Evolutionary conservation across 2,888 invertebrate species (phyloP).

Genomic region (Stenodera caucasica): DNA sequence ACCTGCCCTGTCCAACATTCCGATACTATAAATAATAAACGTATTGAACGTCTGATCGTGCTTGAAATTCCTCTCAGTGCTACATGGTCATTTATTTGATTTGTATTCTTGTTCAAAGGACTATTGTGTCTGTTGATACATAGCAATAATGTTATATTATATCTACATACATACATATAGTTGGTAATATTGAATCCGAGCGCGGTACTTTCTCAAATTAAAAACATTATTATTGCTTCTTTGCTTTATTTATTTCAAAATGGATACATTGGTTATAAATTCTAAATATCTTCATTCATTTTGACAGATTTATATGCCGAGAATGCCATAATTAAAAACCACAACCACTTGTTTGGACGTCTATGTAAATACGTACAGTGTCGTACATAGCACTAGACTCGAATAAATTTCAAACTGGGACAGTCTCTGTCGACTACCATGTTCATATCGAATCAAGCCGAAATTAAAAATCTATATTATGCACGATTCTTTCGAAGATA

Average conservation of each 20-base stretch:
- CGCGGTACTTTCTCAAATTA: constrained; percentile 39
- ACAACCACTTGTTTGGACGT: constrained; percentile 13
- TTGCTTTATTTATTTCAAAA: constrained; percentile 22
- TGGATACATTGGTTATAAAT: constrained; percentile 21
- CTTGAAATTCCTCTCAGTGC: constrained; percentile 42
- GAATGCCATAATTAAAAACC: constrained; percentile 24
- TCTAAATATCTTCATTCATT: constrained; percentile 21
- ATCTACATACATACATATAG: no score
- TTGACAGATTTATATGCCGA: constrained; percentile 24
- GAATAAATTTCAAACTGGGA: constrained; percentile 5
- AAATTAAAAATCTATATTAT: no score
- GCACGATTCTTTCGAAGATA: no score
- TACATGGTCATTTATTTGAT: constrained; percentile 49
- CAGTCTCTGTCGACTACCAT: constrained; percentile 8
- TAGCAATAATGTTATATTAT: constrained; percentile 49
- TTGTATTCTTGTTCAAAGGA: constrained; percentile 47
- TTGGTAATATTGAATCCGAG: constrained; percentile 46
- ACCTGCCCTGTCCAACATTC: constrained; percentile 48
- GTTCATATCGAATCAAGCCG: background rate
- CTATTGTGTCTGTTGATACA: constrained; percentile 47
- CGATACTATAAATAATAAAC: constrained; percentile 52
- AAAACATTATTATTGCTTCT: constrained; percentile 35
- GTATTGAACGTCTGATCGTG: constrained; percentile 47
- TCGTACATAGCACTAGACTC: constrained; percentile 5
- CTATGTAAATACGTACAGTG: constrained; percentile 10